These are phyloP conservation scores for Acanthoscelides obtectus DNA, from an alignment of 2,888 invertebrate species.

Conservation along the genomic window DNA sequence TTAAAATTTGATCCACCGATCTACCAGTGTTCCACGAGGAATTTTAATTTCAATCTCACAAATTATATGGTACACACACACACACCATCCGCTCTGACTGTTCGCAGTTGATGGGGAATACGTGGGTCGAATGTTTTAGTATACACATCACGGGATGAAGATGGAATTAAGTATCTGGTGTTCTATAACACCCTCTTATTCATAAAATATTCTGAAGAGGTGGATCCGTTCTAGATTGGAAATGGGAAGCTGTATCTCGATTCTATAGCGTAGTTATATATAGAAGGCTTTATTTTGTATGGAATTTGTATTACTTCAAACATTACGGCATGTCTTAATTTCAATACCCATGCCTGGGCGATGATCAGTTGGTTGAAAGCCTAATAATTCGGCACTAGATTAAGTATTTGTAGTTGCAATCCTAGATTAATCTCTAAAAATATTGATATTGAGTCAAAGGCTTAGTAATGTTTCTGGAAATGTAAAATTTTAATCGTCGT, in stretches of 20 bases:
- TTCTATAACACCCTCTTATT: not conserved
- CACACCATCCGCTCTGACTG: not conserved
- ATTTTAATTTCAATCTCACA: slow-evolving; percentile 20
- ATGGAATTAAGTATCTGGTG: not conserved
- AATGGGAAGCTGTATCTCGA: not conserved
- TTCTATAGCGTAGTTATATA: no score
- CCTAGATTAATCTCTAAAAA: no score
- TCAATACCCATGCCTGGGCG: no score
- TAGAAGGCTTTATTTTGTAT: no score
- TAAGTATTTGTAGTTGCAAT: no score
- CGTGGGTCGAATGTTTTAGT: slow-evolving; percentile 19
- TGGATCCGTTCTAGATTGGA: not conserved
- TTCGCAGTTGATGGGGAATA: slow-evolving; percentile 27
- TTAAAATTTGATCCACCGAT: not conserved
- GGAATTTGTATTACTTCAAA: no score
- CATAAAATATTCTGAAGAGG: not conserved
- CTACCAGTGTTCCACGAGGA: slow-evolving; percentile 2
- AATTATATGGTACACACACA: slow-evolving; percentile 21
- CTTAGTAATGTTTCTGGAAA: no score
- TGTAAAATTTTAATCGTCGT: no score
- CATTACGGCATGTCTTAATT: no score
- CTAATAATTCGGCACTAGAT: no score
- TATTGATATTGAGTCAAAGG: no score
- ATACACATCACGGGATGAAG: not conserved
- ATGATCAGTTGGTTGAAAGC: no score